Evolutionary conservation across 2,888 invertebrate species (phyloP), one percentile per base, ranked within the genome.

Genomic region (Gonocerus acuteangulatus): DNA sequence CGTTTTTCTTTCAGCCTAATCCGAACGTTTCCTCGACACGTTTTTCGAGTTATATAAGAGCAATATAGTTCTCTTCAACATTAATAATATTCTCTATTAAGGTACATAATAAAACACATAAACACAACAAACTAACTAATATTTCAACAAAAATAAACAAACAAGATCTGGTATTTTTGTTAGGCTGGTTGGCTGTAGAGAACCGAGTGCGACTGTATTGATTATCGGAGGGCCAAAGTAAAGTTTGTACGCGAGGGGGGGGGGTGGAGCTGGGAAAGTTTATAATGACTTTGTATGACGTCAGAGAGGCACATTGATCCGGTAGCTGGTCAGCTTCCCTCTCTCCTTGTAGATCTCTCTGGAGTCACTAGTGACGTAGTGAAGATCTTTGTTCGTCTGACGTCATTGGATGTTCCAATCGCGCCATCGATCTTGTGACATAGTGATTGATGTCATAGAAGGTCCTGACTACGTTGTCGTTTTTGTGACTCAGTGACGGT

Each of bases 281-380:
- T 64, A 64, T 64, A 64, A 64, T 64, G 64, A 64, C 64, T 64
- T 64, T 64, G 64, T 64, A 64, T 64, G 64, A 64, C 64, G 64
- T 64, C 64, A 64, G 62, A 52, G 62, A 32, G 47, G 57, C 59
- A 62, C 64, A 64, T 64, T 62, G 64, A 64, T 64, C 64, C 64
- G 54, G 60, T 45, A 60, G 59, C 58, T 61, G 64, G 64, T 64
- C 64, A 64, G 59, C 62, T 42, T 62, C 64, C 44, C 51, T 59
- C 51, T 60, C 39, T 51, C 47, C 59, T 51, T 51, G 18, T 18
- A 51, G 34, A 51, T 51, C 51, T 51, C 51, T 51, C 1, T 7
- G 2, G 34, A 18, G 32, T 19, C 34, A 11, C 19, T 16, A 19
- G 6, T 19, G 18, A 36, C n/a, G 32, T 16, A 42, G 42, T 51